These are phyloP conservation scores for Caiman crocodilus DNA, from an alignment of 2,797 vertebrate genomes.

Conservation along the genomic window DNA sequence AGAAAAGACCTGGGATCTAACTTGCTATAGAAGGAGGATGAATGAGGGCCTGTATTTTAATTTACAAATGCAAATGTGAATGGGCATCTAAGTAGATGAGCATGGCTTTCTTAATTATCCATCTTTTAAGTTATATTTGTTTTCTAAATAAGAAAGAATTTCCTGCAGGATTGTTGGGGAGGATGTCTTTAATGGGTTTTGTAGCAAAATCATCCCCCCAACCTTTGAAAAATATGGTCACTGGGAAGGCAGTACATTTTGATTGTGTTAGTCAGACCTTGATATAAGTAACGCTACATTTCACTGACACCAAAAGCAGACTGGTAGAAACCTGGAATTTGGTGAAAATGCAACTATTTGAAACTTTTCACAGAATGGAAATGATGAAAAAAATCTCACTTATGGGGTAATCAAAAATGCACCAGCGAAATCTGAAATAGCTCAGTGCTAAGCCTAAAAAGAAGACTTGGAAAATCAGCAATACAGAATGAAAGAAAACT, in stretches of 20 bases:
- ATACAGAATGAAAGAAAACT: constrained; percentile 33
- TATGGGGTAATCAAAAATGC: constrained; percentile 42
- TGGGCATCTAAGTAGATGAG: rapidly evolving
- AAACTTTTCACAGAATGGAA: background rate
- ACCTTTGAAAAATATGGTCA: background rate
- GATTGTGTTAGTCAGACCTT: background rate
- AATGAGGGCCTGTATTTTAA: background rate
- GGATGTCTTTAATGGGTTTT: background rate
- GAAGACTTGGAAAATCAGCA: constrained; percentile 43
- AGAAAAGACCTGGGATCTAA: no score
- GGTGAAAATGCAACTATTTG: constrained; percentile 16
- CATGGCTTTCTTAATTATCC: background rate
- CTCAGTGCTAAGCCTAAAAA: constrained; percentile 33
- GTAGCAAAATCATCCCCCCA: background rate
- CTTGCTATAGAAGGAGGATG: background rate
- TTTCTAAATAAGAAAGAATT: background rate
- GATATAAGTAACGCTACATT: background rate
- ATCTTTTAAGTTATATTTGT: background rate
- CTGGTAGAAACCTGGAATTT: rapidly evolving
- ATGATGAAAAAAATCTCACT: constrained; percentile 3
- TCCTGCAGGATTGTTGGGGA: background rate
- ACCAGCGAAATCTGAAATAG: constrained; percentile 47
- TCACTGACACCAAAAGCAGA: background rate
- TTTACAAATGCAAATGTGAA: background rate
- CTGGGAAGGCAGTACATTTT: background rate